phyloP scores from a whole-genome alignment of 2,888 invertebrate genomes.

The Tenthredo amoena region DNA sequence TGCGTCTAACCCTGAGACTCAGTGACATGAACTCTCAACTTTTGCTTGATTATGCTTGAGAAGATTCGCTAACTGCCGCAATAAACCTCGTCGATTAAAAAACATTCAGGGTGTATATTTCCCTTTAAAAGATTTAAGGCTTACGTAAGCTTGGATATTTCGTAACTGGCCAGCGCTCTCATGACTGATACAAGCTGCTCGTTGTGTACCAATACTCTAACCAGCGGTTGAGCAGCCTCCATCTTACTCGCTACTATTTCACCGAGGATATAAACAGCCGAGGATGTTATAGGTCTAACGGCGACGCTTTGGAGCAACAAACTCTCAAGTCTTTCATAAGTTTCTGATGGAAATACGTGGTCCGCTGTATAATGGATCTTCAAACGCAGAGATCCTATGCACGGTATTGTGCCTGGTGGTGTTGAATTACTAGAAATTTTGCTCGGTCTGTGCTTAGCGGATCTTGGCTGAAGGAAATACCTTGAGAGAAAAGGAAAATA shows the following conservation, averaged over 20 bases:
- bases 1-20: too few species aligned
- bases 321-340: slow-evolving; percentile 89
- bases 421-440: slow-evolving; percentile 83
- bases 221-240: slow-evolving; percentile 94
- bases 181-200: slow-evolving; percentile 92
- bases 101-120: too few species aligned
- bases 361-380: slow-evolving; percentile 94
- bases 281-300: slow-evolving; percentile 88
- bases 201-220: slow-evolving; percentile 91
- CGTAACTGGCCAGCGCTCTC: slow-evolving; percentile 89
- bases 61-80: too few species aligned
- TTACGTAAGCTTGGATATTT: slow-evolving; percentile 94
- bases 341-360: slow-evolving; percentile 91
- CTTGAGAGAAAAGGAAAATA: slow-evolving; percentile 75
- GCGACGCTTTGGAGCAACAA: slow-evolving; percentile 87
- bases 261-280: slow-evolving; percentile 91
- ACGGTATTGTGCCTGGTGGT: slow-evolving; percentile 87
- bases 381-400: slow-evolving; percentile 90
- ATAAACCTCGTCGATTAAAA: too few species aligned
- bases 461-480: slow-evolving; percentile 89
- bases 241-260: slow-evolving; percentile 93
- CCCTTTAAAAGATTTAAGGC: slow-evolving; percentile 65
- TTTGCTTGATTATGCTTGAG: too few species aligned
- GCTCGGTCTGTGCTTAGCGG: slow-evolving; percentile 81
- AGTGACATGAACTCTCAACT: too few species aligned